Evolutionary conservation across 2,797 vertebrate species (phyloP).

Genomic region (Borostomias antarcticus): DNA sequence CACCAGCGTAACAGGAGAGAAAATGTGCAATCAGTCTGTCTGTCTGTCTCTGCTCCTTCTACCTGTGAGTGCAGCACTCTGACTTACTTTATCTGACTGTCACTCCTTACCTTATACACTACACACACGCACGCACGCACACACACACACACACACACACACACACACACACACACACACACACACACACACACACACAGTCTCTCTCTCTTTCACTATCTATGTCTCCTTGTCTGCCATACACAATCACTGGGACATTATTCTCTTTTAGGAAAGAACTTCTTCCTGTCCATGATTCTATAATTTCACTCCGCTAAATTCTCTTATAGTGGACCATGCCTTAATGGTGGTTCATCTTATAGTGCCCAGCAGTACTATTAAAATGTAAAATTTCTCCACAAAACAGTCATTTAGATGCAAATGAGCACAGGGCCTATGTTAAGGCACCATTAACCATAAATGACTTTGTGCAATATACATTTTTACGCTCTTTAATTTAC

Average conservation of each 20-base stretch:
- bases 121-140: no score
- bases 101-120: no score
- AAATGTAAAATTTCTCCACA: constrained; percentile 46
- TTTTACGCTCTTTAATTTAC: constrained; percentile 42
- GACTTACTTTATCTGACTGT: not conserved
- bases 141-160: not conserved
- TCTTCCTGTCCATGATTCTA: no score
- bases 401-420: constrained; percentile 65
- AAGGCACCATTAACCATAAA: constrained; percentile 42
- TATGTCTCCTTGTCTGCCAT: not conserved
- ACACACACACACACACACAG: not conserved
- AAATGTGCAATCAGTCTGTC: constrained; percentile 45
- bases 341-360: not conserved
- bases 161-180: no score
- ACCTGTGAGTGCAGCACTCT: not conserved
- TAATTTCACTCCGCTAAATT: no score
- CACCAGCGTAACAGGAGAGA: constrained; percentile 56
- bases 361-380: constrained; percentile 42
- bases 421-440: constrained; percentile 36
- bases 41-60: constrained; percentile 45
- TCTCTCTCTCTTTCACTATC: not conserved
- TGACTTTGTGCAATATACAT: constrained; percentile 25
- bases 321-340: no score
- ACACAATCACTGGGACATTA: not conserved
- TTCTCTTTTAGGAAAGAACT: no score